Conservation (phyloP, 2,797 vertebrate species). For the Anguilla marmorata region DNA sequence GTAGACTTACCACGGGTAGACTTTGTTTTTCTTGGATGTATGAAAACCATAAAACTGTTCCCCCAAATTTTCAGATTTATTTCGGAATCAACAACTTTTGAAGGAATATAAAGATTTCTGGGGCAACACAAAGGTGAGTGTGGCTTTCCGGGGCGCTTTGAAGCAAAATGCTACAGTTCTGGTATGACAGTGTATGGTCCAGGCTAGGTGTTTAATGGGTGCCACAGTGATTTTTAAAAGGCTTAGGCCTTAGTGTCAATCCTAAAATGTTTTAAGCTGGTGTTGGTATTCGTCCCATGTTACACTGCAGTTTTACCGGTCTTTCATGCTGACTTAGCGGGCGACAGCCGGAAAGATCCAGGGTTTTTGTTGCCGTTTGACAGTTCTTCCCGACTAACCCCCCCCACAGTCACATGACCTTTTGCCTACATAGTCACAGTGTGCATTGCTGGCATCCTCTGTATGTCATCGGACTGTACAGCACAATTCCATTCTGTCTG, state of each 20-base stretch:
- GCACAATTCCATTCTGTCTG: not conserved
- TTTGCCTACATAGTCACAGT: not conserved
- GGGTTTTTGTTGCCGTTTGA: not conserved
- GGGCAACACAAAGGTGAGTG: slow-evolving; percentile 92
- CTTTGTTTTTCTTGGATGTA: not conserved
- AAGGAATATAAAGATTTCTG: slow-evolving; percentile 95
- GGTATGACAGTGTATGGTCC: too few species aligned
- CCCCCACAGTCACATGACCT: not conserved
- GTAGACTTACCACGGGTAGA: not conserved
- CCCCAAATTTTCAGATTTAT: slow-evolving; percentile 76
- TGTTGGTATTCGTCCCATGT: not conserved
- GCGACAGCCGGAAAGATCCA: not conserved
- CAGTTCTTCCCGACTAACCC: not conserved
- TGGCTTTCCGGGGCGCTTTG: not conserved
- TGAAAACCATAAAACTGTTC: not conserved
- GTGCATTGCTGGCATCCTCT: not conserved
- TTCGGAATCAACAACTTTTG: slow-evolving; percentile 89
- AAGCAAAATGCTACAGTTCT: not conserved
- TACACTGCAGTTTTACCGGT: not conserved
- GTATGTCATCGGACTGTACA: slow-evolving; percentile 41
- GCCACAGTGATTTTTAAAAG: not conserved
- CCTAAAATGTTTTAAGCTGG: not conserved
- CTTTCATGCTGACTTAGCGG: not conserved
- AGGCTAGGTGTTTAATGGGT: not conserved
- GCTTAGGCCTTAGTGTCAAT: not conserved